Evolutionary conservation across 2,113 vertebrate species (phyloP).

Genomic region (Dipodomys spectabilis): DNA sequence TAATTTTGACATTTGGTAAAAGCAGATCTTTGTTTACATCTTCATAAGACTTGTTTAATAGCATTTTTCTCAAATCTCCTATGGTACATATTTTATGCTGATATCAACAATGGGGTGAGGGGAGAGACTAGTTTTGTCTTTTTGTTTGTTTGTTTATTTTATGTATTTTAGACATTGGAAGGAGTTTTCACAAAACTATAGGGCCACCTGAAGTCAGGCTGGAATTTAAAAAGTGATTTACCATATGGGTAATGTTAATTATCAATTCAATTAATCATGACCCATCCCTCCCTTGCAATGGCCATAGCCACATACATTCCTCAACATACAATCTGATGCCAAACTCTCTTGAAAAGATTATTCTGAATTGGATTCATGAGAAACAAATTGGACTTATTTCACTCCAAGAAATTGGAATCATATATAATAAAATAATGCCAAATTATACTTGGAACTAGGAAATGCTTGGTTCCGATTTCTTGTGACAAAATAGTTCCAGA

Average conservation of each 20-base stretch:
- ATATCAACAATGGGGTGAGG: conserved; percentile 13
- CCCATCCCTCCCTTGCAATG: background rate
- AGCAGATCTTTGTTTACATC: conserved; percentile 72
- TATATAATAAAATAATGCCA: conserved; percentile 75
- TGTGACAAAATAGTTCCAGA: conserved; percentile 80
- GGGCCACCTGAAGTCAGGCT: conserved; percentile 9
- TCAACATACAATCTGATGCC: conserved; percentile 20
- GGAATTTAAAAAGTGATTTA: background rate
- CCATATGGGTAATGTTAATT: background rate
- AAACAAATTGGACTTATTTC: conserved; percentile 77
- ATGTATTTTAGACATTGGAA: background rate
- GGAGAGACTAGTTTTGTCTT: background rate
- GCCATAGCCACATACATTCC: background rate
- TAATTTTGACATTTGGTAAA: conserved; percentile 77
- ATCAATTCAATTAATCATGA: conserved; percentile 2
- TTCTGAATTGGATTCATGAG: conserved; percentile 63
- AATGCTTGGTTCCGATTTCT: conserved; percentile 78
- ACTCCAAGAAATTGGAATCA: conserved; percentile 73
- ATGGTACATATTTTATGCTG: conserved; percentile 37
- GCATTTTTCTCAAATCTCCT: conserved; percentile 26
- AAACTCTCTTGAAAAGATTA: conserved; percentile 67
- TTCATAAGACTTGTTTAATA: conserved; percentile 55
- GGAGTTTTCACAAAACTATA: conserved; percentile 37
- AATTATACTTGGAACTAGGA: conserved; percentile 76
- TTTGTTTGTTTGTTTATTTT: conserved; percentile 32